Conservation (phyloP, 2,797 vertebrate genomes). For the Falco berigora region DNA sequence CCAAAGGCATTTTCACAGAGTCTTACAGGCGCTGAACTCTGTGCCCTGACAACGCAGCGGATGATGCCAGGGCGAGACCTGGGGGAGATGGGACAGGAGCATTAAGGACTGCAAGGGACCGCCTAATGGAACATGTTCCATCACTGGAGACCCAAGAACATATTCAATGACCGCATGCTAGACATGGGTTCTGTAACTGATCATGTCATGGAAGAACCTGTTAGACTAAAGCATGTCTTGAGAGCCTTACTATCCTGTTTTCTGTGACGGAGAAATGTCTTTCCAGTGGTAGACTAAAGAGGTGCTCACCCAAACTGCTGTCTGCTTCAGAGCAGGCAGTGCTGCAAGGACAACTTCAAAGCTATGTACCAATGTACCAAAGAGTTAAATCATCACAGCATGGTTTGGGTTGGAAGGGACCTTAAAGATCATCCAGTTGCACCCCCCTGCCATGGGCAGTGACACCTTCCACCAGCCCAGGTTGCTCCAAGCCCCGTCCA, state of each 20-base stretch:
- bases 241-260: not conserved
- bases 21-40: not conserved
- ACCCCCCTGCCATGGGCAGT: not conserved
- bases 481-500: rapidly evolving
- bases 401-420: no score
- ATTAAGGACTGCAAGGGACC: not conserved
- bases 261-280: not conserved
- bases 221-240: not conserved
- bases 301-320: not conserved
- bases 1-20: not conserved
- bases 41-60: not conserved
- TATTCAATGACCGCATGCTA: rapidly evolving
- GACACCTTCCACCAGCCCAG: not conserved
- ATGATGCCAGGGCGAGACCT: not conserved
- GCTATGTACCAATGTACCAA: not conserved
- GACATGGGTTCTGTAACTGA: not conserved
- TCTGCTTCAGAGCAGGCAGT: not conserved
- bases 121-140: rapidly evolving
- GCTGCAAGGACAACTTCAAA: not conserved
- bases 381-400: not conserved
- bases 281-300: not conserved
- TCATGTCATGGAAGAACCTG: not conserved
- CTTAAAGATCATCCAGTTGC: rapidly evolving
- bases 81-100: rapidly evolving
- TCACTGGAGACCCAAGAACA: not conserved